phyloP scores from a whole-genome alignment of 2,888 invertebrate genomes.

The Drosophila prolongata region DNA sequence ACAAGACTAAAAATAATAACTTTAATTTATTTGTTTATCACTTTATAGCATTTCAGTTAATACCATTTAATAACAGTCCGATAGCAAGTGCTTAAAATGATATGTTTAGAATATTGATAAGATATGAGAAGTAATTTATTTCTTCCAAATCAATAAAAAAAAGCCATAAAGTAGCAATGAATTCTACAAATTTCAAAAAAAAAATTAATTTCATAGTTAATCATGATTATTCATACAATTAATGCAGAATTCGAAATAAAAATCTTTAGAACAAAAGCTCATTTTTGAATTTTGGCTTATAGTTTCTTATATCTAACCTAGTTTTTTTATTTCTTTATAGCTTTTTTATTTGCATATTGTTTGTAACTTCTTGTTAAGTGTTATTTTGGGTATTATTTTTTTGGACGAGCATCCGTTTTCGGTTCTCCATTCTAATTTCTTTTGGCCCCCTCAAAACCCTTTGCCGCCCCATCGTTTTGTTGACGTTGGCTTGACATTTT shows the following conservation, averaged over 20 bases:
- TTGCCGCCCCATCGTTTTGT: background rate
- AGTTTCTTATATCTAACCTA: too few species aligned
- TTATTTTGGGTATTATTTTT: conserved; percentile 1
- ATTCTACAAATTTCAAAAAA: background rate
- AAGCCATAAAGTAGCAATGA: background rate
- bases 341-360: background rate
- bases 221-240: too few species aligned
- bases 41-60: conserved; percentile 31
- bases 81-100: conserved; percentile 10
- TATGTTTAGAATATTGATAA: conserved; percentile 24
- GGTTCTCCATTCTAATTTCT: background rate
- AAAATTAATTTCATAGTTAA: background rate
- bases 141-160: background rate
- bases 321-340: background rate
- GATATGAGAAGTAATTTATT: conserved; percentile 18
- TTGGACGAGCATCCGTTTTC: background rate
- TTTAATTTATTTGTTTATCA: conserved; percentile 35
- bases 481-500: conserved; percentile 21
- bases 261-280: too few species aligned
- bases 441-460: conserved; percentile 1
- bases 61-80: conserved; percentile 23
- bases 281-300: too few species aligned
- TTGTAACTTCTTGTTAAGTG: background rate
- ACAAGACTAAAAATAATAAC: conserved; percentile 1
- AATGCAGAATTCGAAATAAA: too few species aligned